These are phyloP conservation scores for Hippasteria phrygiana DNA, from an alignment of 53 echinoderm and acorn worm genomes.

Conservation along the genomic window DNA sequence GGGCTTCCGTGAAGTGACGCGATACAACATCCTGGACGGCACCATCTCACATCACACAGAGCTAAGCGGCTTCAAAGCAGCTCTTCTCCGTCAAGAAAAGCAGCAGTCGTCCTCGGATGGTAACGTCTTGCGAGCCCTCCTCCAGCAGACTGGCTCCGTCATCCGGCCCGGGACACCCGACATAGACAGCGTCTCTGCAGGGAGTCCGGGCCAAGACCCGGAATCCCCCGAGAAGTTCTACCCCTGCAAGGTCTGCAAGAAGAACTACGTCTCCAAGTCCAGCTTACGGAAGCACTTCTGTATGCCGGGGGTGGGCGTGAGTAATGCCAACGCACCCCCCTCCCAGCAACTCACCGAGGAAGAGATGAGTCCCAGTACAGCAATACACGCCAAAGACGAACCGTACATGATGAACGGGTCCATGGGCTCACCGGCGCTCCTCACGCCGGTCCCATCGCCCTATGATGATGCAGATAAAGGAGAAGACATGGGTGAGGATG, in stretches of 20 bases:
- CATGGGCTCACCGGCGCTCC: constrained; percentile 45
- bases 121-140: constrained; percentile 62
- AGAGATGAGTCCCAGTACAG: constrained; percentile 16
- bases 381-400: constrained; percentile 45
- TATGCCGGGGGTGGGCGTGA: constrained; percentile 64
- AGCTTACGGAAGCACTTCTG: constrained; percentile 94
- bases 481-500: constrained; percentile 22
- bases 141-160: constrained; percentile 54
- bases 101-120: constrained; percentile 51
- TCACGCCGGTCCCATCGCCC: constrained; percentile 58
- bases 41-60: constrained; percentile 82
- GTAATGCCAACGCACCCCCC: background rate
- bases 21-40: constrained; percentile 84
- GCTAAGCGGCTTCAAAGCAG: constrained; percentile 42
- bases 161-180: constrained; percentile 41
- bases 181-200: constrained; percentile 70
- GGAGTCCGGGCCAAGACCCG: constrained; percentile 74
- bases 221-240: constrained; percentile 81
- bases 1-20: constrained; percentile 69
- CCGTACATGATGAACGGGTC: constrained; percentile 3
- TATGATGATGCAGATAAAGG: constrained; percentile 55
- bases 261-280: constrained; percentile 86
- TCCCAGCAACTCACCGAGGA: constrained; percentile 33
- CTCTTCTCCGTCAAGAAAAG: constrained; percentile 45
- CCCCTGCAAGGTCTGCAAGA: constrained; percentile 93